These are phyloP conservation scores for Drosophila subobscura DNA, from an alignment of 1,140 invertebrate species.

Conservation along the genomic window DNA sequence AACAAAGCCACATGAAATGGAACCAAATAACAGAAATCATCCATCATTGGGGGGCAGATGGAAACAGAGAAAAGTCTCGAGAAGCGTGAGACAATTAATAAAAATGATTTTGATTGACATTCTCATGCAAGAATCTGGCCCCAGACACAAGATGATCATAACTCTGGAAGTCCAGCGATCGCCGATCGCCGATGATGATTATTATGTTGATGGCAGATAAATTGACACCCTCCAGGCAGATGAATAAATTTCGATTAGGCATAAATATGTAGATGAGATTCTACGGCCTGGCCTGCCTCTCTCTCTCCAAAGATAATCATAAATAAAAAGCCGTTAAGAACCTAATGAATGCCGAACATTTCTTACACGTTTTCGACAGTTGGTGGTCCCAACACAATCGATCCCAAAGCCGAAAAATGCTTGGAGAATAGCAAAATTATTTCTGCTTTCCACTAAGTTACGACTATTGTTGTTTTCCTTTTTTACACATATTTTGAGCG, in stretches of 20 bases:
- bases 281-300: slow-evolving; percentile 25
- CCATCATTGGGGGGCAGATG: slow-evolving; percentile 9
- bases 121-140: slow-evolving; percentile 40
- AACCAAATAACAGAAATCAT: slow-evolving; percentile 33
- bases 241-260: slow-evolving; percentile 70
- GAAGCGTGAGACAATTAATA: slow-evolving; percentile 64
- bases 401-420: slow-evolving; percentile 60
- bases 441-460: neutral
- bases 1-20: slow-evolving; percentile 7
- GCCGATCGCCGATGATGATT: slow-evolving; percentile 32
- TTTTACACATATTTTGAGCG: slow-evolving; percentile 51
- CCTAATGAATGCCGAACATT: slow-evolving; percentile 67
- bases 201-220: slow-evolving; percentile 70
- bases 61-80: slow-evolving; percentile 2
- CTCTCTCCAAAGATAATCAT: slow-evolving; percentile 48
- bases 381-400: slow-evolving; percentile 22
- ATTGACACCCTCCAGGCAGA: slow-evolving; percentile 69
- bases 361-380: slow-evolving; percentile 59
- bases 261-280: slow-evolving; percentile 30
- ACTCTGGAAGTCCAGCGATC: slow-evolving; percentile 17
- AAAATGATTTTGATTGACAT: slow-evolving; percentile 73
- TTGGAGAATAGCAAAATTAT: slow-evolving; percentile 30
- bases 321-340: slow-evolving; percentile 70
- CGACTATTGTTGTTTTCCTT: neutral
- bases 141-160: slow-evolving; percentile 35